Base-by-base conservation (phyloP, 2,888 invertebrate species). In the Herminia tarsipennalis region DNA sequence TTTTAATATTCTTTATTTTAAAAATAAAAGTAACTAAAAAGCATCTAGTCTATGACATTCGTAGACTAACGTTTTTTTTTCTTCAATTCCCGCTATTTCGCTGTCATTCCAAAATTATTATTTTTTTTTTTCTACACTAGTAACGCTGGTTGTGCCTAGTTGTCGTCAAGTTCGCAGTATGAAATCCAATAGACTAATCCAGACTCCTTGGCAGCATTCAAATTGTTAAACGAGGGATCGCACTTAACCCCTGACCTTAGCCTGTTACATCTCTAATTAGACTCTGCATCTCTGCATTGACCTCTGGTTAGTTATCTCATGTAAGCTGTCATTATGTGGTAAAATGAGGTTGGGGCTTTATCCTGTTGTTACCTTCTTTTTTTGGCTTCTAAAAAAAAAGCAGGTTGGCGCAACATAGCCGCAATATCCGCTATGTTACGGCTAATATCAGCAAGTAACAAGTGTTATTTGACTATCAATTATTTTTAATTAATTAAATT, bases 241-340 rank as follows among this genome's bases (percentile, higher is more conserved):
- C 62, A 77, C 64, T 86, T 88, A 75, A 88, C 86, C 79, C 70
- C 39, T 71, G 78, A 70, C 73, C 79, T 70, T 32, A 48, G 37
- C 83, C 76, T 62, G 36, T 73, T 78, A 72, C 73, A 77, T 68
- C 32, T 41, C 63, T 77, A 76, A 82, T 81, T 82, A 84, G 81
- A 81, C 83, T 76, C 73, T 64, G 52, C 63, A 70, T 83, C 83
- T 76, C 73, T 64, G 52, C 63, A 70, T 83, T 87, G 81, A 87
- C 87, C 87, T 62, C 56, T 33, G 27, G 36, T 35, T n/a, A 33
- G 37, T 66, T 61, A 66, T 49, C 48, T 39, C 43, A 50, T 43
- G 37, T 16, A 33, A 47, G 37, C 46, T 63, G 51, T 41, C 20
- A 25, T 51, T 40, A 40, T 28, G 17, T 39, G 34, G 22, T 13